Conservation (phyloP, 2,113 vertebrate genomes). For the Trogon surrucura region DNA sequence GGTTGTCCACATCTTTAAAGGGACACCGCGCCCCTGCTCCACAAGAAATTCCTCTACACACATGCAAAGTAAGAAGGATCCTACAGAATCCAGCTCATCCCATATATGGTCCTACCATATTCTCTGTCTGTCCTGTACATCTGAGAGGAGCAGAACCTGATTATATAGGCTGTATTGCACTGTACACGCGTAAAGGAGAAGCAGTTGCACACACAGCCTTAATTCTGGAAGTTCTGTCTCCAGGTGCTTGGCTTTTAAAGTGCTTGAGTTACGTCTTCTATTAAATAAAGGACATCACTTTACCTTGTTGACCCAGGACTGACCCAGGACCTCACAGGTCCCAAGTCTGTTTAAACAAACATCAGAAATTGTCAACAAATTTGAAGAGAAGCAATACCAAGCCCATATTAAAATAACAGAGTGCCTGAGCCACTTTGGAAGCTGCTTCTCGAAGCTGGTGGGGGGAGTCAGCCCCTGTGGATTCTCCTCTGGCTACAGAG, state of each 20-base stretch:
- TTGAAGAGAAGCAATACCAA: neutral
- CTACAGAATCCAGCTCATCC: neutral
- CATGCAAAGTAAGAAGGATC: neutral
- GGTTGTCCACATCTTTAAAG: too few relatives aligned
- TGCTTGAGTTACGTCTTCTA: neutral
- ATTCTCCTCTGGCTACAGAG: neutral
- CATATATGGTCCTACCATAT: neutral
- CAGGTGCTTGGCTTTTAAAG: neutral
- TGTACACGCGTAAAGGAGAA: fast-evolving
- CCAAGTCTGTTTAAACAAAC: neutral
- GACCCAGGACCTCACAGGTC: neutral
- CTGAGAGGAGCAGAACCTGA: neutral
- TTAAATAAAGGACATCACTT: neutral
- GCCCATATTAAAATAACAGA: neutral
- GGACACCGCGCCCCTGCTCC: too few relatives aligned
- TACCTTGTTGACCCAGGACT: neutral
- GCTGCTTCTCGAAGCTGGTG: neutral
- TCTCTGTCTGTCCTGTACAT: neutral
- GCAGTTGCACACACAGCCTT: neutral
- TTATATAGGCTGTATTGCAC: neutral
- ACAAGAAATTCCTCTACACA: too few relatives aligned
- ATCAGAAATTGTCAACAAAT: neutral
- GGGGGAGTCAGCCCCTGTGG: fast-evolving
- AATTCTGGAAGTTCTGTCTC: neutral
- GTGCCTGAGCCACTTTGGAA: neutral